A percentile compares a stretch with the other conserved stretches of the same genome.
These are phyloP conservation scores for Leptatherina wallacei DNA, from an alignment of 2,797 vertebrate genomes.

Conservation along the genomic window DNA sequence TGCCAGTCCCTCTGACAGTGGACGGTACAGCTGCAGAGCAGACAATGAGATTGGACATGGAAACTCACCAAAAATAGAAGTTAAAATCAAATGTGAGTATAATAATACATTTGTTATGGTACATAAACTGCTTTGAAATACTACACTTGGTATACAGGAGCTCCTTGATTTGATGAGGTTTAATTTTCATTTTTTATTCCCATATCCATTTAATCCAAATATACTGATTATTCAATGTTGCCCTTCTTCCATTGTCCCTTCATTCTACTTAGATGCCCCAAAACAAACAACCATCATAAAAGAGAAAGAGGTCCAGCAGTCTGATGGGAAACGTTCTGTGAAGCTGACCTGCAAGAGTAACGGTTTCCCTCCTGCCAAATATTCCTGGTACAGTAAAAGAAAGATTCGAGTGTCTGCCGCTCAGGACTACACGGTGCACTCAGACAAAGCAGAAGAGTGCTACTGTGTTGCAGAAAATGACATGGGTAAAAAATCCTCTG, in stretches of 20 bases:
- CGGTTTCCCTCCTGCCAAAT: conserved; percentile 39
- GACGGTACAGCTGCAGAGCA: conserved; percentile 63
- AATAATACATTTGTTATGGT: background rate
- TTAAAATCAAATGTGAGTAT: conserved; percentile 74
- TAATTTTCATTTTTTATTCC: background rate
- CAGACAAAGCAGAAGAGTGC: conserved; percentile 63
- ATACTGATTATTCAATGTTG: background rate
- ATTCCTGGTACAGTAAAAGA: conserved; percentile 58
- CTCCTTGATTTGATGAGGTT: background rate
- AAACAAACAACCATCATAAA: conserved; percentile 40
- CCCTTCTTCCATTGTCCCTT: background rate
- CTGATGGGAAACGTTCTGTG: conserved; percentile 6
- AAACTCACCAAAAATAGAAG: conserved; percentile 19
- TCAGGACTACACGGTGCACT: conserved; percentile 51
- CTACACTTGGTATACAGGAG: background rate
- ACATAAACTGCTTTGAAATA: background rate
- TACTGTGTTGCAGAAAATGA: conserved; percentile 68
- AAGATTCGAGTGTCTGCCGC: background rate
- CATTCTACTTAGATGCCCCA: conserved; percentile 67
- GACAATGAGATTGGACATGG: conserved; percentile 52
- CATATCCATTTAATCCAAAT: background rate
- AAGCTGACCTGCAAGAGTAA: conserved; percentile 65
- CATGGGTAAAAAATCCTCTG: conserved; percentile 27
- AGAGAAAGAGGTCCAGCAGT: conserved; percentile 3
- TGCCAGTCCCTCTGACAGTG: conserved; percentile 50